Conservation (phyloP, 2,888 invertebrate genomes). For the Pseudococcus longispinus region DNA sequence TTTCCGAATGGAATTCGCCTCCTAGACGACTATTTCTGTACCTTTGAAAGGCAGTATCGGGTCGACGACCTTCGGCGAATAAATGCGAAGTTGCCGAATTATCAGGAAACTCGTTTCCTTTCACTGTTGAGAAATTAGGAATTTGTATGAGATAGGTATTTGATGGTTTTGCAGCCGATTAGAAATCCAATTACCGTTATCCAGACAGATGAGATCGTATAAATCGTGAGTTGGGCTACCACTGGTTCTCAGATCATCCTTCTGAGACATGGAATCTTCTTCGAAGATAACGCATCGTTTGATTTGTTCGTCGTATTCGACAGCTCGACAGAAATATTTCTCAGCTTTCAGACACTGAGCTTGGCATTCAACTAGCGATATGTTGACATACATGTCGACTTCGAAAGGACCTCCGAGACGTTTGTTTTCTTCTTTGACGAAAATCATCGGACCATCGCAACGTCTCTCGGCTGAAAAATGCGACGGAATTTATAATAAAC, state of each 20-base stretch:
- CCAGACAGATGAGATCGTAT: constrained; percentile 86
- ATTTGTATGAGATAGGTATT: no score
- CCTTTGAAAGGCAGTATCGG: constrained; percentile 88
- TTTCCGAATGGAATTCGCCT: constrained; percentile 88
- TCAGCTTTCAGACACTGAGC: constrained; percentile 85
- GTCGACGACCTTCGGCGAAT: constrained; percentile 80
- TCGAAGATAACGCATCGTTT: constrained; percentile 88
- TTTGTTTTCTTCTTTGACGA: constrained; percentile 89
- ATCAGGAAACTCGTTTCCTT: constrained; percentile 87
- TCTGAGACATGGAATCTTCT: constrained; percentile 88
- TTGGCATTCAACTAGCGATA: constrained; percentile 87
- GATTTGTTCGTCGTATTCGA: constrained; percentile 87
- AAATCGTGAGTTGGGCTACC: constrained; percentile 86
- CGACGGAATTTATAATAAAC: not conserved
- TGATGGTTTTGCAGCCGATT: not conserved
- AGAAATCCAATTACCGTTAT: constrained; percentile 79
- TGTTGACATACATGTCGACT: constrained; percentile 84
- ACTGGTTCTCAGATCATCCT: constrained; percentile 84
- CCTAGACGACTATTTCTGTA: constrained; percentile 86
- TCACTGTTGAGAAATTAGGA: constrained; percentile 68
- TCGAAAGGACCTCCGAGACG: constrained; percentile 87
- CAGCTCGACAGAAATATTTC: constrained; percentile 87
- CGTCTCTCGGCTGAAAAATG: constrained; percentile 76
- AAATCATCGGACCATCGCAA: constrained; percentile 85
- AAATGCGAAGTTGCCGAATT: constrained; percentile 85